Conservation (phyloP, 2,797 vertebrate genomes). For the Phaenicophaeus curvirostris region DNA sequence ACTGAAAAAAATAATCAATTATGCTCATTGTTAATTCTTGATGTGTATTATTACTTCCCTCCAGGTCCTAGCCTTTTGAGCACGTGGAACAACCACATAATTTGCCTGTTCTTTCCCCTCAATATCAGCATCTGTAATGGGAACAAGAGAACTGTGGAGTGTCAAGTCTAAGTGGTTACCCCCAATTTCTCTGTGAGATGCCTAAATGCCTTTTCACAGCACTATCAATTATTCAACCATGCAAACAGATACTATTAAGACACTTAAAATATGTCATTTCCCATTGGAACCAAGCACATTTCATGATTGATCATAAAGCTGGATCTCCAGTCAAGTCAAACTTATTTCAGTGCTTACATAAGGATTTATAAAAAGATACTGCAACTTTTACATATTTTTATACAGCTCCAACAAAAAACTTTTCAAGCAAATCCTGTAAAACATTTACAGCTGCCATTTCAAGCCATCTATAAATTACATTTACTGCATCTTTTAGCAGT, state of each 20-base stretch:
- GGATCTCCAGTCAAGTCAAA: not conserved
- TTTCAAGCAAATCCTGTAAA: not conserved
- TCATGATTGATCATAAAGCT: not conserved
- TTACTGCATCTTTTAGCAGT: not conserved
- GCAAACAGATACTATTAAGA: not conserved
- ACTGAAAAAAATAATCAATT: not conserved
- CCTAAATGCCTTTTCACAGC: not conserved
- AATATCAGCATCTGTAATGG: not conserved
- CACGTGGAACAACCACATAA: not conserved
- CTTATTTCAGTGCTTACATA: not conserved
- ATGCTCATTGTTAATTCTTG: not conserved
- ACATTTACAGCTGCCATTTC: not conserved
- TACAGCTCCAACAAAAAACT: not conserved
- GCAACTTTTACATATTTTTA: not conserved
- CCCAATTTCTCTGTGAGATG: not conserved
- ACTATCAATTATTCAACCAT: not conserved
- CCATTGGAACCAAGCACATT: not conserved
- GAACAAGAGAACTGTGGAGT: not conserved
- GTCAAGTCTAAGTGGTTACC: not conserved
- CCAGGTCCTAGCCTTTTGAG: not conserved
- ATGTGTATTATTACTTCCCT: not conserved
- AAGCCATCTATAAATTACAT: not conserved
- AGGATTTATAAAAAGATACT: not conserved
- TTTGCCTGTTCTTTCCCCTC: not conserved
- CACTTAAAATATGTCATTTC: not conserved